A percentile compares a stretch with the other conserved stretches of the same genome.
These are phyloP conservation scores for Wiebesia pumilae DNA, from an alignment of 1,140 invertebrate genomes.

Conservation along the genomic window DNA sequence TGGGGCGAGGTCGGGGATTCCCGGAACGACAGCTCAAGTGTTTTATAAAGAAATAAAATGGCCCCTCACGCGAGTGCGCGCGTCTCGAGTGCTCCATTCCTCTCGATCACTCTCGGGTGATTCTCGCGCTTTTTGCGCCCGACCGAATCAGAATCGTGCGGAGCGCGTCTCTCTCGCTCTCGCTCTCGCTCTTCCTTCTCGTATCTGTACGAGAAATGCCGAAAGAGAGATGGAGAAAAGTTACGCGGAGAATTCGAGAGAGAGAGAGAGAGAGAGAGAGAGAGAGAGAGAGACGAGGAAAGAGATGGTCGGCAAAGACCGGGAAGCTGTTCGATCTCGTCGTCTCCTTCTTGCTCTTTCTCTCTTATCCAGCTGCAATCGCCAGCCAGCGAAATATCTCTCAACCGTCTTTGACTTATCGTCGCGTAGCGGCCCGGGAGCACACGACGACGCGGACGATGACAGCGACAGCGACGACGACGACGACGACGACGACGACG, in stretches of 20 bases:
- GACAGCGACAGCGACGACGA: not conserved
- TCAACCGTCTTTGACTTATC: constrained; percentile 47
- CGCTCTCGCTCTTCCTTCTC: not conserved
- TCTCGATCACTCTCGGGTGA: constrained; percentile 28
- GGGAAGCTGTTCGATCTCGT: not conserved
- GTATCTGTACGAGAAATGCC: not conserved
- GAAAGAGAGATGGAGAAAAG: not conserved
- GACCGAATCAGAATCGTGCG: not conserved
- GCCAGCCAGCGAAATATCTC: constrained; percentile 38
- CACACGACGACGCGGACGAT: not conserved
- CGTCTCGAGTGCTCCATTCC: constrained; percentile 33
- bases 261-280: constrained; percentile 23
- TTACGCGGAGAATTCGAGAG: constrained; percentile 13
- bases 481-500: not conserved
- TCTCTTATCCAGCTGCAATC: constrained; percentile 37
- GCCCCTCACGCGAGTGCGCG: constrained; percentile 31
- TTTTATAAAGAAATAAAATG: constrained; percentile 53
- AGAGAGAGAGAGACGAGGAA: not conserved
- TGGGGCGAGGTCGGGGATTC: not conserved
- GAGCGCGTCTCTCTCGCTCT: not conserved
- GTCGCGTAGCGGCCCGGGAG: not conserved
- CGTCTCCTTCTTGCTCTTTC: not conserved
- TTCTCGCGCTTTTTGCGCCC: constrained; percentile 42
- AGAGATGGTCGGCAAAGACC: not conserved
- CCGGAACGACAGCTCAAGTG: constrained; percentile 44